Conservation (phyloP, 2,888 invertebrate genomes). For the Alsophila aescularia region DNA sequence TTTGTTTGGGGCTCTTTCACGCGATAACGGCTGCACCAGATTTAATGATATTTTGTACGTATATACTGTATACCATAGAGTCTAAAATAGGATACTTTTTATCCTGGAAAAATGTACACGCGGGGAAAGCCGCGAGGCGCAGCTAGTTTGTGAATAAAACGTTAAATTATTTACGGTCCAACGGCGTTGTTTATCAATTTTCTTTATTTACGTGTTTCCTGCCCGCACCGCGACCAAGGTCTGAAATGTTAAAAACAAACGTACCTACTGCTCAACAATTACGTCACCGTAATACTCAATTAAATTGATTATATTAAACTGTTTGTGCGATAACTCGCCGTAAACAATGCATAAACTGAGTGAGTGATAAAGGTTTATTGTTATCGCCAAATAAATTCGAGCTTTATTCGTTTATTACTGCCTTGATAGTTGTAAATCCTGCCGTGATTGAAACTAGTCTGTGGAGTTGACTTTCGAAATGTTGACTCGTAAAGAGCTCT, state of each 20-base stretch:
- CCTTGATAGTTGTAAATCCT: conserved; percentile 1
- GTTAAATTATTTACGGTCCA: conserved; percentile 26
- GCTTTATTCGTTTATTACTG: conserved; percentile 25
- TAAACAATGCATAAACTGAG: conserved; percentile 24
- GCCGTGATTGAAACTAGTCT: conserved; percentile 9
- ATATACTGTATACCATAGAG: too few relatives aligned
- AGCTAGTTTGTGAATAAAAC: conserved; percentile 13
- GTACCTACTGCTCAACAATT: neutral
- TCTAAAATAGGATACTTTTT: neutral
- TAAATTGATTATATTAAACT: conserved; percentile 14
- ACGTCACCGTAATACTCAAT: conserved; percentile 20
- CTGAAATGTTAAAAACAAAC: neutral
- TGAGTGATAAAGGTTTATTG: conserved; percentile 32
- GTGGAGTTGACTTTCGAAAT: neutral
- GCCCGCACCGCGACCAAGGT: conserved; percentile 33
- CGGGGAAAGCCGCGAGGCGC: too few relatives aligned
- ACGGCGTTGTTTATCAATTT: conserved; percentile 35
- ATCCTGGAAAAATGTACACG: conserved; percentile 3
- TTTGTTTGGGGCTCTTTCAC: too few relatives aligned
- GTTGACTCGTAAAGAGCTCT: neutral
- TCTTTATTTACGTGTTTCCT: conserved; percentile 34
- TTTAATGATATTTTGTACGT: too few relatives aligned
- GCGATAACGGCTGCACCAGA: too few relatives aligned
- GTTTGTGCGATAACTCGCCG: conserved; percentile 26
- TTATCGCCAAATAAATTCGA: conserved; percentile 27